Conservation (phyloP, 2,888 invertebrate species). For the Tenodera sinensis region DNA sequence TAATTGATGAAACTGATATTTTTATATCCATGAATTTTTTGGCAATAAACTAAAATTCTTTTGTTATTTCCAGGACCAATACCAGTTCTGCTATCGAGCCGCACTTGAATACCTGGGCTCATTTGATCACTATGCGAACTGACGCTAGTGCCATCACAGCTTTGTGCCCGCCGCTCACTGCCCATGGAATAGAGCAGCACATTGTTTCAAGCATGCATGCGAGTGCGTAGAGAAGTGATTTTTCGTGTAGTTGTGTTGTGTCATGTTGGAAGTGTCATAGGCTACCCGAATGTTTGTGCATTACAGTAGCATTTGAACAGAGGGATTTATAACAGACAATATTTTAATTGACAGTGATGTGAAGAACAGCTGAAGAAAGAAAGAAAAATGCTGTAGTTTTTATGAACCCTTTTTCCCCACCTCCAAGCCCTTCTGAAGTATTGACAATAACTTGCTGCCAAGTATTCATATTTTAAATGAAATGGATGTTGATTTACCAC, state of each 20-base stretch:
- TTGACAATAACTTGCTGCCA: constrained; percentile 23
- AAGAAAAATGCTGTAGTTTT: constrained; percentile 14
- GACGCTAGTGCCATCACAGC: constrained; percentile 42
- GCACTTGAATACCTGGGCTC: constrained; percentile 97
- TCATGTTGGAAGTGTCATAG: background rate
- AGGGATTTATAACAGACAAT: constrained; percentile 12
- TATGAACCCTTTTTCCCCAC: constrained; percentile 3
- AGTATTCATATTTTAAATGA: constrained; percentile 16
- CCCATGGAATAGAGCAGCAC: background rate
- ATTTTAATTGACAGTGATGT: constrained; percentile 24
- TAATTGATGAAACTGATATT: too few species aligned
- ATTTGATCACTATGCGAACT: constrained; percentile 93
- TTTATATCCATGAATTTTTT: background rate
- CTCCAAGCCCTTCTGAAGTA: constrained; percentile 1
- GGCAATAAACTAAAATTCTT: background rate
- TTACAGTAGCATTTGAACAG: constrained; percentile 1
- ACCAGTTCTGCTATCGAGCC: constrained; percentile 99
- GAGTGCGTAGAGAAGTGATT: constrained; percentile 21
- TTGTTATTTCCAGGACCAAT: constrained; percentile 77
- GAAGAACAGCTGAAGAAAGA: constrained; percentile 1
- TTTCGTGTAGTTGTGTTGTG: constrained; percentile 20
- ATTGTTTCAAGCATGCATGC: constrained; percentile 12
- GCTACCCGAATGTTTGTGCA: background rate
- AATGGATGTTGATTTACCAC: constrained; percentile 17
- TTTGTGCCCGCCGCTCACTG: constrained; percentile 5